phyloP scores from a whole-genome alignment of 2,113 vertebrate genomes.

The Pluvialis apricaria region DNA sequence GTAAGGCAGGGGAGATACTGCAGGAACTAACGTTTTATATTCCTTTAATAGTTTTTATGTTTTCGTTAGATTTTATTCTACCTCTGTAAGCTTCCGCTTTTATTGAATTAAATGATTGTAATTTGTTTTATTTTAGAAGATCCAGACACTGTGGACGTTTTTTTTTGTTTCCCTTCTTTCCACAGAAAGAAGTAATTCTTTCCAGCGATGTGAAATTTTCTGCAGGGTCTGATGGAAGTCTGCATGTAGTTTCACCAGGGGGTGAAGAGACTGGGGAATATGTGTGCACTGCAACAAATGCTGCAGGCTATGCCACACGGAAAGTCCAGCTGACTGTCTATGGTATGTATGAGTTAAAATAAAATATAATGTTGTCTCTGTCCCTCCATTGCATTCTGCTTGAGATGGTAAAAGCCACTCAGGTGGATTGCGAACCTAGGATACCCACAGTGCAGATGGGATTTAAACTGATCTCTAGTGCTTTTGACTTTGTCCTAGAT shows the following conservation, averaged over 20 bases:
- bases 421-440: not conserved
- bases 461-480: not conserved
- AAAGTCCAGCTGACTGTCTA: constrained; percentile 97
- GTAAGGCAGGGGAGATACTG: not conserved
- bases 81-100: not conserved
- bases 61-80: not conserved
- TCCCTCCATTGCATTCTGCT: not conserved
- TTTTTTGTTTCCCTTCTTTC: not conserved
- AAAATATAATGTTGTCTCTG: not conserved
- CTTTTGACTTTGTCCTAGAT: not conserved
- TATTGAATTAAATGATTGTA: not conserved
- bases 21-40: not conserved
- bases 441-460: not conserved
- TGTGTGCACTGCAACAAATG: constrained; percentile 89
- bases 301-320: constrained; percentile 85
- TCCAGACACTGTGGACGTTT: not conserved
- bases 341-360: constrained; percentile 71
- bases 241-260: constrained; percentile 82
- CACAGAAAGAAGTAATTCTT: constrained; percentile 82
- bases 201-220: constrained; percentile 75
- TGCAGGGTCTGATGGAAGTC: constrained; percentile 81
- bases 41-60: not conserved
- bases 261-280: constrained; percentile 90
- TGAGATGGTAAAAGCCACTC: not conserved
- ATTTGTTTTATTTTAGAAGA: not conserved